Base-by-base conservation (phyloP, 2,113 vertebrate species). In the Hymenochirus boettgeri region DNA sequence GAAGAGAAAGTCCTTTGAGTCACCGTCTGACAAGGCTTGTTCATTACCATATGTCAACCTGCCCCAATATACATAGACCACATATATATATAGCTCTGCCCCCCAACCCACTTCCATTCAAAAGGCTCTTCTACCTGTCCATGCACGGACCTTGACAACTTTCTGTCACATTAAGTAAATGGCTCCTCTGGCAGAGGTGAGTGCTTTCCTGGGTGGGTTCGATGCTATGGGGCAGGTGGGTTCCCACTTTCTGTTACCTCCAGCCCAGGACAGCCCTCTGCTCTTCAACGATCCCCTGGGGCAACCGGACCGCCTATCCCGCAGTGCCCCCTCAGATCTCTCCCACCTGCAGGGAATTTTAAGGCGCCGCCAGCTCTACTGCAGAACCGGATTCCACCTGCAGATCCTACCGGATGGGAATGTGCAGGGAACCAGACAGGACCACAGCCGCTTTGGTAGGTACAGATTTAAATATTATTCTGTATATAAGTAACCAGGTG, bases 401-500 rank as follows among this genome's bases (percentile, higher is more conserved):
- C 91, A 97, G 83, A 95, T 99, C 82, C 88, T 94, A 77, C 93
- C 96, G 46, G 92, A 95, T 70, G 94, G 94, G 80, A 86, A 82
- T 17, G 96, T 99, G 75, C 93, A 90, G 59, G 96, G 96, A 52
- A 99, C 96, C 26, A 85, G 96, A 69, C 91, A 92, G 75, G 96
- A 99, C 82, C 93, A 99, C 90, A 99, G 93, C 74, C 91, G 92
- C 39, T 98, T 92, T 77, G 96, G 96, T 99, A 91, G 74, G 86
- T 77, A 61, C 26, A 33, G 33, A n/a, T n/a, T n/a, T n/a, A n/a
- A n/a, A n/a, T n/a, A n/a, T n/a, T n/a, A n/a, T n/a, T n/a, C n/a
- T n/a, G n/a, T n/a, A n/a, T n/a, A n/a, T n/a, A n/a, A n/a, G n/a
- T n/a, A n/a, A n/a, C n/a, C n/a, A n/a, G n/a, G n/a, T n/a, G n/a